Evolutionary conservation across 2,888 invertebrate species (phyloP).

Genomic region (Rotaria macrura): DNA sequence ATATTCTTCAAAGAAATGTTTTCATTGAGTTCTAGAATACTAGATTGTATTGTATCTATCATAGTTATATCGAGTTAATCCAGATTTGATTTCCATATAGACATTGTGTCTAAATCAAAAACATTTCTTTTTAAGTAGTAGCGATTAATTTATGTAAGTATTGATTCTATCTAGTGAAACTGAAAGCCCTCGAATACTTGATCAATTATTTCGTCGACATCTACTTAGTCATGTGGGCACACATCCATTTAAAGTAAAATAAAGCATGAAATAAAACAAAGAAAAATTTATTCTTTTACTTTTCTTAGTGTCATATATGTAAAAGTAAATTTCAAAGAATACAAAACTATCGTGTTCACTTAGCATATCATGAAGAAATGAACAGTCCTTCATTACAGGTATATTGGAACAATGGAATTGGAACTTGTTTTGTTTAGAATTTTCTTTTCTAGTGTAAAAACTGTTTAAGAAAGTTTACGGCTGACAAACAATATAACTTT

Average conservation of each 20-base stretch:
- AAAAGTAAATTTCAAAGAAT: conserved; percentile 14
- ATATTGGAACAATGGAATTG: background rate
- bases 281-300: background rate
- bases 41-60: too few species aligned
- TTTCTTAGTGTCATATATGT: background rate
- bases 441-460: background rate
- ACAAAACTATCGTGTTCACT: conserved; percentile 3
- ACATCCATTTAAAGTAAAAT: background rate
- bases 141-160: too few species aligned
- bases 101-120: too few species aligned
- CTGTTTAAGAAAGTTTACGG: background rate
- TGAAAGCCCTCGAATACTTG: background rate
- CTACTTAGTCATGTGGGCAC: background rate
- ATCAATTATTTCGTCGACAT: conserved; percentile 14
- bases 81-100: too few species aligned
- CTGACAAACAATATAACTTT: conserved; percentile 1
- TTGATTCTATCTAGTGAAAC: background rate
- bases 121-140: too few species aligned
- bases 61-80: too few species aligned
- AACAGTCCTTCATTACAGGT: conserved; percentile 6
- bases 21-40: too few species aligned
- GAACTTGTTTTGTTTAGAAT: background rate
- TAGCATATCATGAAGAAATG: background rate
- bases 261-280: background rate
- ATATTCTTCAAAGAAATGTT: too few species aligned